phyloP scores from a whole-genome alignment of 35 echinoderm and acorn worm species.

The Ptychodera flava region DNA sequence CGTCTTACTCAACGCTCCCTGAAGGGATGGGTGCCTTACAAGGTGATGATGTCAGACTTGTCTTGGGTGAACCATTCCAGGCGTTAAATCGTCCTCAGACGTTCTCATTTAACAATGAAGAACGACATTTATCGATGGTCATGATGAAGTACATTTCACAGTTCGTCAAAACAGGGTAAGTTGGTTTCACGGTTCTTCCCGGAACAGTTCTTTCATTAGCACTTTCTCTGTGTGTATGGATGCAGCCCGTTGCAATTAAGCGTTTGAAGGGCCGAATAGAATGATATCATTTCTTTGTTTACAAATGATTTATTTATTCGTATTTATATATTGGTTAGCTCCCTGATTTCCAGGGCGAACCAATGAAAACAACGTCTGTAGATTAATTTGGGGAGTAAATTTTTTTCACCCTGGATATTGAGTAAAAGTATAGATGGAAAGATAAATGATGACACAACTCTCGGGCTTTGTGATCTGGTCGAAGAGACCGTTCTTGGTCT shows the following conservation, averaged over 20 bases:
- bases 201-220: neutral
- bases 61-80: neutral
- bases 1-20: neutral
- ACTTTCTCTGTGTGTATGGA: too few relatives aligned
- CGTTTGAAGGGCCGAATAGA: too few relatives aligned
- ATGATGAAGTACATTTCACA: neutral
- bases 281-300: too few relatives aligned
- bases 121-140: neutral
- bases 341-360: neutral
- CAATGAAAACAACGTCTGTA: neutral
- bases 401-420: too few relatives aligned
- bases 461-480: too few relatives aligned
- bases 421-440: too few relatives aligned
- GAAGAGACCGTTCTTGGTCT: too few relatives aligned
- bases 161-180: neutral
- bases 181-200: neutral
- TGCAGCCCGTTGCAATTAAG: too few relatives aligned
- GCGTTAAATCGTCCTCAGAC: neutral
- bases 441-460: too few relatives aligned
- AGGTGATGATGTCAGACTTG: neutral
- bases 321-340: neutral
- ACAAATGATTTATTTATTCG: neutral
- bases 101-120: neutral
- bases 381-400: too few relatives aligned
- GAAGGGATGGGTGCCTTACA: neutral